A percentile compares a stretch with the other conserved stretches of the same genome.
These are phyloP conservation scores for Caenorhabditis becei DNA, from an alignment of 2,888 invertebrate genomes.

Conservation along the genomic window DNA sequence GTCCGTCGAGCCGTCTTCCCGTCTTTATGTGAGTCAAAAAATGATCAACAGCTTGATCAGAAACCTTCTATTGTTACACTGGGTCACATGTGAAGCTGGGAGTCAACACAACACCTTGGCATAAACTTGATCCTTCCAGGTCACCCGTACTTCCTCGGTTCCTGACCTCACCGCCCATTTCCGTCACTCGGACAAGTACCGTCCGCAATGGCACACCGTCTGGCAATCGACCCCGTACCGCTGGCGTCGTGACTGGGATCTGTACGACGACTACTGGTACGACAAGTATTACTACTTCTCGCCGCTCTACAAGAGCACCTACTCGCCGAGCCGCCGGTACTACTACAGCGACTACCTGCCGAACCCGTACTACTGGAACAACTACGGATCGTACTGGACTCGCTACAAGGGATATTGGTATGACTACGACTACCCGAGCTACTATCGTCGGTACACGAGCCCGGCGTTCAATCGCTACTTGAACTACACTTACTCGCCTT, in stretches of 20 bases:
- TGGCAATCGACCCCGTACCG: conserved; percentile 73
- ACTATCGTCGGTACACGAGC: conserved; percentile 72
- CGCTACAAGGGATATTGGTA: conserved; percentile 80
- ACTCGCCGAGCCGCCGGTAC: conserved; percentile 63
- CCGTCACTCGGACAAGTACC: conserved; percentile 71
- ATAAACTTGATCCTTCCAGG: conserved; percentile 48
- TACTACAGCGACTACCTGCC: conserved; percentile 75
- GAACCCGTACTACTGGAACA: conserved; percentile 78
- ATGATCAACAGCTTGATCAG: conserved; percentile 18
- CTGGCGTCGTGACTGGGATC: conserved; percentile 73
- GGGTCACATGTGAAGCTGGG: conserved; percentile 29
- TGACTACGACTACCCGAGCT: conserved; percentile 77
- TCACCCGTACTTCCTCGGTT: conserved; percentile 72
- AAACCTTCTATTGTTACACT: conserved; percentile 49
- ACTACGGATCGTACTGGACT: conserved; percentile 75
- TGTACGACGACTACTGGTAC: conserved; percentile 78
- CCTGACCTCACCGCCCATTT: conserved; percentile 73
- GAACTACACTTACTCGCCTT: conserved; percentile 70
- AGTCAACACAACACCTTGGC: conserved; percentile 7
- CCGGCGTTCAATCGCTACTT: conserved; percentile 69
- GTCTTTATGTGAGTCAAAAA: conserved; percentile 58
- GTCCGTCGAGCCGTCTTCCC: conserved; percentile 62
- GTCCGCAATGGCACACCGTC: conserved; percentile 77
- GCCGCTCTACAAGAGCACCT: conserved; percentile 71
- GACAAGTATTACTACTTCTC: conserved; percentile 80